Evolutionary conservation across 2,113 vertebrate species (phyloP), one percentile per base, ranked within the genome.

Genomic region (Eulemur macaco): DNA sequence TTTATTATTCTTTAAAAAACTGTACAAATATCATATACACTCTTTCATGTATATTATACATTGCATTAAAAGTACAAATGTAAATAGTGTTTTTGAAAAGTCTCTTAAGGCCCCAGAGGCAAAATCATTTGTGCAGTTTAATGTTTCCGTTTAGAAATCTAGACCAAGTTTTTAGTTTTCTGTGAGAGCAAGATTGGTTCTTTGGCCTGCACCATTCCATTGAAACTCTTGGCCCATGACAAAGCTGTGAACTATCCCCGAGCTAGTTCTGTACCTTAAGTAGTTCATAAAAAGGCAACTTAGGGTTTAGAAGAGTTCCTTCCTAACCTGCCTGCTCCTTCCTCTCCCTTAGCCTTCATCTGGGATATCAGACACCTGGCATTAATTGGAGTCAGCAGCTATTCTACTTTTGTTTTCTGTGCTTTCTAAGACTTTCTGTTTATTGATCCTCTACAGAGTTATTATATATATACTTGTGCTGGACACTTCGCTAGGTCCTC

Each of bases 341-440:
- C 1, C 37, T 25, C 11, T 23, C 8, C 15, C 60, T 42, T 34
- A 9, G 45, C 27, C 7, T 45, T 5, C 7, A 1, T 18, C 10
- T 63, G 39, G 17, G 25, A 15, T 15, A 7, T 25, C 52, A 54
- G 56, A 56, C 11, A 47, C 12, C 29, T 21, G 27, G 25, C 39
- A 5, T 69, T 39, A 37, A 39, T 45, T 27, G 37, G 89, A 34
- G 63, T 56, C 34, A 83, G 63, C 20, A 47, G 69, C 27, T 58
- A 0, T n/a, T 54, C 27, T 47, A 0, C 39, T 34, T 54, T 74
- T 39, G 17, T 50, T 47, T 23, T 17, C 60, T 91, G 5, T 68
- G 11, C 78, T 97, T 92, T 81, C 50, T 80, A 50, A 69, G 14
- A 20, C 64, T 50, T 88, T 52, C 69, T 66, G 31, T n/a, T 34